Percentiles rank a stretch among this genome's conserved stretches.
These are phyloP conservation scores for Onychostoma macrolepis DNA, from an alignment of 2,113 vertebrate species.

Conservation along the genomic window DNA sequence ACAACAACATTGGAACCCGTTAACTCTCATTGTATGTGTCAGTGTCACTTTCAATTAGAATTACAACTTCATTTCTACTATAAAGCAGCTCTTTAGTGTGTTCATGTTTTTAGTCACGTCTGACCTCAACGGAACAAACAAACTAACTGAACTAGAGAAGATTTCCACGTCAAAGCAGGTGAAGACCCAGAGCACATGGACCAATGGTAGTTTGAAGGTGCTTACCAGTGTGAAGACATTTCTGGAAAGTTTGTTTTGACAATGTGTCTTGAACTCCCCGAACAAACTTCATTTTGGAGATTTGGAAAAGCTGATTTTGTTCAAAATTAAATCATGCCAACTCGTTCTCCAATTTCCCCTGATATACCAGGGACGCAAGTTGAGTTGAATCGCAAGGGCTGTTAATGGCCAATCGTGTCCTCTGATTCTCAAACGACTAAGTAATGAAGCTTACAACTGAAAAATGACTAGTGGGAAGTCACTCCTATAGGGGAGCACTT, in stretches of 20 bases:
- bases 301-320: too few relatives aligned
- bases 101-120: not conserved
- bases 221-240: not conserved
- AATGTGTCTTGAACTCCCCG: not conserved
- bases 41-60: not conserved
- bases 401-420: not conserved
- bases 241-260: not conserved
- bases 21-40: not conserved
- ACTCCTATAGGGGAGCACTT: slow-evolving; percentile 45
- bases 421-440: not conserved
- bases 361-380: too few relatives aligned
- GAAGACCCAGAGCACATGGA: not conserved
- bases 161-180: not conserved
- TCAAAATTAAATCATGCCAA: too few relatives aligned
- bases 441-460: not conserved
- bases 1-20: not conserved
- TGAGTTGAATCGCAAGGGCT: not conserved
- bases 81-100: not conserved
- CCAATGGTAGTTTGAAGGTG: not conserved
- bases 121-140: not conserved
- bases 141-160: not conserved
- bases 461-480: slow-evolving; percentile 5
- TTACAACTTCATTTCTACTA: not conserved
- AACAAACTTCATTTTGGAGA: not conserved
- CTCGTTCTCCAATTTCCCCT: too few relatives aligned